Evolutionary conservation across 2,797 vertebrate genomes (phyloP).

Genomic region (Scleropages formosus): DNA sequence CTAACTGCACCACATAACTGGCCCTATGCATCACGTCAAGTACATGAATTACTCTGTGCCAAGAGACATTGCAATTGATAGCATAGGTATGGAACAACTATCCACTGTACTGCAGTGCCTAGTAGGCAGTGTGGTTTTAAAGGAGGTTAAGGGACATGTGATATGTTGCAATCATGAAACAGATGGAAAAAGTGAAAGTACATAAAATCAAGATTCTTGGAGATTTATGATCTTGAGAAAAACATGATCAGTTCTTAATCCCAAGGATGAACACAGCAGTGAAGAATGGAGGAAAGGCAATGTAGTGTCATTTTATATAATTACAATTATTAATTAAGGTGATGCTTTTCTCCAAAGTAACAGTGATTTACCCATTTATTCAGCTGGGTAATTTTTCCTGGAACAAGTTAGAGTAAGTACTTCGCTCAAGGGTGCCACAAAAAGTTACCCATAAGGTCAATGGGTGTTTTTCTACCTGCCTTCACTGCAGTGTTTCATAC

Average conservation of each 20-base stretch:
- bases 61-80: not conserved
- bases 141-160: not conserved
- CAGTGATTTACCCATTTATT: too few species aligned
- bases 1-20: not conserved
- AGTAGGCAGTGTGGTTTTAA: not conserved
- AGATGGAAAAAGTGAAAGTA: not conserved
- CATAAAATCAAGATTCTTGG: conserved; percentile 8
- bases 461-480: too few species aligned
- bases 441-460: too few species aligned
- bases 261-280: not conserved
- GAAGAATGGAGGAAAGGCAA: conserved; percentile 1
- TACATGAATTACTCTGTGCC: conserved; percentile 16
- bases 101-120: conserved; percentile 13
- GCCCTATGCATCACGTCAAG: conserved; percentile 20
- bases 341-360: too few species aligned
- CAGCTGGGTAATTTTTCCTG: too few species aligned
- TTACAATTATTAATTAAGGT: too few species aligned
- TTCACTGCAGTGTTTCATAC: too few species aligned
- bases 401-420: too few species aligned
- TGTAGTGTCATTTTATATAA: too few species aligned
- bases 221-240: too few species aligned
- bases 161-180: not conserved
- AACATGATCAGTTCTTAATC: too few species aligned
- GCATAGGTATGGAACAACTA: not conserved
- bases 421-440: too few species aligned